phyloP scores from a whole-genome alignment of 2,113 vertebrate species.

The rat (Rattus norvegicus) region GRCr8 NC_086024.1:144757001-144757500 shows the following conservation, averaged over 20 bases:
- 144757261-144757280: too few species aligned
- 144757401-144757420: background rate
- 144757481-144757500: background rate
- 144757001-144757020: too few species aligned
- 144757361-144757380: background rate
- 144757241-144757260: too few species aligned
- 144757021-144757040: too few species aligned
- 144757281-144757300: too few species aligned
- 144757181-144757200: too few species aligned
- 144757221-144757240: too few species aligned
- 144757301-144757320: background rate
- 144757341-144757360: background rate
- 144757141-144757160: too few species aligned
- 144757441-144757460: too few species aligned
- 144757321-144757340: background rate
- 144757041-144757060: too few species aligned
- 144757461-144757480: background rate
- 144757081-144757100: background rate
- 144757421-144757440: background rate
- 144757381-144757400: background rate
- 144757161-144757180: too few species aligned
- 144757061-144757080: background rate
- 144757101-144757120: slow-evolving; percentile 17
- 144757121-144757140: background rate
- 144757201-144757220: too few species aligned